Evolutionary conservation across 2,113 vertebrate genomes (phyloP), one percentile per base, ranked within the genome.

Genomic region (Haemorhous mexicanus): DNA sequence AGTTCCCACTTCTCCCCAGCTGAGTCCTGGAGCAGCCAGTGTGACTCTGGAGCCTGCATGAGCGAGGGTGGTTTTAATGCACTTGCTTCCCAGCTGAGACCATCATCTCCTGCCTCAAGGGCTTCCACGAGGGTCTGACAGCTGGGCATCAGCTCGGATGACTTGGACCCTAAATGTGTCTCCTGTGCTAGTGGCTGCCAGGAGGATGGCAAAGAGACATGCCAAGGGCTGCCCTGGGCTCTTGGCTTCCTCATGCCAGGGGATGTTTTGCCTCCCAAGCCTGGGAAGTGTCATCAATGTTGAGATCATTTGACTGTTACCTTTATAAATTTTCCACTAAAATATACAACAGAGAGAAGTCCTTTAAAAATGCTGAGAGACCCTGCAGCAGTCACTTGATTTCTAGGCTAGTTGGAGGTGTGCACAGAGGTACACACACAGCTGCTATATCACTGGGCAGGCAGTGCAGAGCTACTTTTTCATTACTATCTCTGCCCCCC

Each of bases 161-260:
- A 39, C 61, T 30, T 2, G 1, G 21, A 33, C 16, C 21, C 37
- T 62, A 53, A 64, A 26, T 70, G 52, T 33, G 15, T 59, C 70
- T 77, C 64, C 49, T 35, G 16, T 35, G 35, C 44, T 78, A 30
- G 46, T 94, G 49, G 27, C 58, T 89, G 72, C 49, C 22, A 49
- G 37, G 19, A 82, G 24, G 20, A 72, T 43, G 70, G 58, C 68
- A 86, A 28, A 37, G 58, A 39, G 32, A 53, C 0, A 1, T 0
- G 0, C 24, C 2, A 2, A 32, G 16, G 33, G 17, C 8, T 72
- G 44, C 33, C 50, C 17, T 0, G 1, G 15, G 37, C 43, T 87
- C 28, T n/a, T 39, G 46, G 7, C 50, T 84, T 22, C 41, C 53
- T 85, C n/a, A 11, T 4, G 3, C 53, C 30, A 20, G 3, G 50